phyloP scores from a whole-genome alignment of 2,113 vertebrate genomes.

The Neotoma lepida region DNA sequence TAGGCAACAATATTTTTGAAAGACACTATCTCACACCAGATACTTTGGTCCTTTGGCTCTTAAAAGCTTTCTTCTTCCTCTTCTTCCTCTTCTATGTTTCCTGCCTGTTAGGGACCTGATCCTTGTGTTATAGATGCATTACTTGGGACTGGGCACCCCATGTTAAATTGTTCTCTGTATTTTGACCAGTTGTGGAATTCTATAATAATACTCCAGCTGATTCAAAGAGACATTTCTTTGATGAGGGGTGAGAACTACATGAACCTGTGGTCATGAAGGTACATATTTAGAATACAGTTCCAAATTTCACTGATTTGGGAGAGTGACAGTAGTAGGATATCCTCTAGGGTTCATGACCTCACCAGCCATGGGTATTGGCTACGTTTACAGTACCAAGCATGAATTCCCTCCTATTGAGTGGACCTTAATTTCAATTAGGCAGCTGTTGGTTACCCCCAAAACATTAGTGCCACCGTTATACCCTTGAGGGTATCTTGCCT shows the following conservation, averaged over 20 bases:
- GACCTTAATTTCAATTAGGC: not conserved
- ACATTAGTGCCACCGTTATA: not conserved
- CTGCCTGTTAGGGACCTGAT: not conserved
- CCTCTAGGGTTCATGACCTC: not conserved
- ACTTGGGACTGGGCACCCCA: not conserved
- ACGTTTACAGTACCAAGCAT: not conserved
- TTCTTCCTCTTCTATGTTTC: no score
- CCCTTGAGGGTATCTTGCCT: not conserved
- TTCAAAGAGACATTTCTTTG: not conserved
- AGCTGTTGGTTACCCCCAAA: not conserved
- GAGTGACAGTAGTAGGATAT: no score
- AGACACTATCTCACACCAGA: not conserved
- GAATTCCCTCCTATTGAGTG: not conserved
- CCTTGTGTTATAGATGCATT: not conserved
- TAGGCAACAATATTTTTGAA: not conserved
- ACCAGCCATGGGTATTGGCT: not conserved
- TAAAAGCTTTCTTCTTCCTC: not conserved
- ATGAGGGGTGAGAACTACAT: not conserved
- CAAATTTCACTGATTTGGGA: not conserved
- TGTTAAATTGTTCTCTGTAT: not conserved
- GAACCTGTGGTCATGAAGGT: not conserved
- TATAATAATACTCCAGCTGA: not conserved
- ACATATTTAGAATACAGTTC: not conserved
- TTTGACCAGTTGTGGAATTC: not conserved
- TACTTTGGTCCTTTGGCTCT: not conserved